Base-by-base conservation (phyloP, 2,888 invertebrate species). In the Linnaemya tessellans region DNA sequence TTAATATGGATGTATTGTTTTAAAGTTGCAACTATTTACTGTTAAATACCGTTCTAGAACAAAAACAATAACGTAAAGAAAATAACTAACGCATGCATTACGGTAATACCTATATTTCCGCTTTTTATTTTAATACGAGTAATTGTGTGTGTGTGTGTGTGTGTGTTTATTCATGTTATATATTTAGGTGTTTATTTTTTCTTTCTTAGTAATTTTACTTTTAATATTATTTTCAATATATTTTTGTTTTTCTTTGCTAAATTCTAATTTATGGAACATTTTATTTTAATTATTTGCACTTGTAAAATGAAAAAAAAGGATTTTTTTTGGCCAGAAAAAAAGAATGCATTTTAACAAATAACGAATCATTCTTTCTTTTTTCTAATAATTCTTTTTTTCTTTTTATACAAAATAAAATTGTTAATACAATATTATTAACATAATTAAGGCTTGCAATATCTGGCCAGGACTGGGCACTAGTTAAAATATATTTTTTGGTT, bases 181-280 rank as follows among this genome's bases (percentile, higher is more conserved):
- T 56, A 46, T 56, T 35, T 64, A 56, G 18, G 60, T 49, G 18
- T 86, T 78, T 80, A 20, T 41, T 15, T 86, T 78, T 80, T 13
- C 35, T 80, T 41, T 65, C 60, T 74, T 56, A 65, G 22, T 46
- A 46, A 49, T 82, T 81, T 46, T 13, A 74, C 30, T 70, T 83
- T 87, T 86, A 75, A 88, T 82, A 87, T 80, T 3, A 30, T 30
- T 3, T 30, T 30, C n/a, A n/a, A n/a, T 30, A 3, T 30, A 5
- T 30, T 30, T 30, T 2, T 30, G 2, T 68, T 49, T 54, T 64
- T 62, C 58, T 20, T 51, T 73, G 20, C 73, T 73, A 73, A 65
- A 79, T 67, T 79, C 67, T 79, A 78, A 43, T 73, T 73, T 74
- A 84, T 74, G 78, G 79, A 84, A 79, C 79, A 79, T 67, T 62